These are phyloP conservation scores for Pangasius djambal DNA, from an alignment of 2,797 vertebrate species.

Conservation along the genomic window DNA sequence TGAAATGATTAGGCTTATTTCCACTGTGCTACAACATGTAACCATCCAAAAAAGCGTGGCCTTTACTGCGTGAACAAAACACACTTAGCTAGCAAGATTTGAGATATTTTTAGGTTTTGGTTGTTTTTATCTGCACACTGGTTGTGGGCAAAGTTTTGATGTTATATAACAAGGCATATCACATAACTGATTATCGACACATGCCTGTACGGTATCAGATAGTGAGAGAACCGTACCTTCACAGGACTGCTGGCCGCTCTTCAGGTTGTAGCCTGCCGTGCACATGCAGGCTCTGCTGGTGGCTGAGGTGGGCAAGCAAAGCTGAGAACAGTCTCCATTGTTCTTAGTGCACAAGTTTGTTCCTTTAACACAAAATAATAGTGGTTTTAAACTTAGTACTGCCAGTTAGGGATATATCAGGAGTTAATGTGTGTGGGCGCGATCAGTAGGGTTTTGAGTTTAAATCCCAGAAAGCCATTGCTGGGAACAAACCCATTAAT, in stretches of 20 bases:
- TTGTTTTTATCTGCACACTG: not conserved
- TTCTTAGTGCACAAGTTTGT: constrained; percentile 90
- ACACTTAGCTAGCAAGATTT: not conserved
- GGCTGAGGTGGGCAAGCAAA: constrained; percentile 90
- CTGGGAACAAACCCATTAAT: not conserved
- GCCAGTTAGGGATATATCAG: not conserved
- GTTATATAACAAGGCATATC: not conserved
- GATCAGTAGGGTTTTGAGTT: not conserved
- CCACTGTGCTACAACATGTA: not conserved
- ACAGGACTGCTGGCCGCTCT: constrained; percentile 90
- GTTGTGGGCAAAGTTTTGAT: not conserved
- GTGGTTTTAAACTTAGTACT: not conserved
- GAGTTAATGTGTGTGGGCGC: not conserved
- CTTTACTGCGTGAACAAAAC: not conserved
- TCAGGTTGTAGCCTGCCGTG: constrained; percentile 94
- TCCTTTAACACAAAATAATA: constrained; percentile 62
- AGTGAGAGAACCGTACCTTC: constrained; percentile 76
- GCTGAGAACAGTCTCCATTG: constrained; percentile 95
- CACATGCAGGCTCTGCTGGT: constrained; percentile 92
- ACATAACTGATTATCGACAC: not conserved
- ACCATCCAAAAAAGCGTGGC: not conserved
- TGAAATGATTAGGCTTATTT: not conserved
- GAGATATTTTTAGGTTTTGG: not conserved
- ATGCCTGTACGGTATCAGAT: not conserved
- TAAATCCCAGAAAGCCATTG: not conserved